Base-by-base conservation (phyloP, 2,888 invertebrate species). In the Drosophila paranaensis region DNA sequence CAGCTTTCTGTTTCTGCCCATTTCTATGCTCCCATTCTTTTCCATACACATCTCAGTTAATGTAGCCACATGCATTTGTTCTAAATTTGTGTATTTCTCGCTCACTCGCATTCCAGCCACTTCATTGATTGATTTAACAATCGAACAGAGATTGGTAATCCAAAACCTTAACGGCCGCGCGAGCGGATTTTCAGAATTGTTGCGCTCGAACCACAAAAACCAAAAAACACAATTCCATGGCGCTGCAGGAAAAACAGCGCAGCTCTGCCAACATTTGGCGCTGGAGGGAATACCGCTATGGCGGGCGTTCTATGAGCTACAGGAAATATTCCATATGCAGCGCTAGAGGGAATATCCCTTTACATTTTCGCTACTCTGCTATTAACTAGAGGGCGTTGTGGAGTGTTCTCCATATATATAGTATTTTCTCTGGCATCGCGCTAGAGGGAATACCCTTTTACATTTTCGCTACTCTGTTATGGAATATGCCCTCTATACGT, bases 81-180 rank as follows among this genome's bases (percentile, higher is more conserved):
- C 48, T 33, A 33, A 10, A n/a, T 48, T 16, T 10, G 10, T 11
- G 30, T n/a, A 10, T 6, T 9, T 10, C 48, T 33, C 48, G 30
- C 30, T 3, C 30, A n/a, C n/a, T 27, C 37, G 46, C 37, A 57
- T 57, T 45, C 16, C 35, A 4, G 25, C 33, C 40, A 60, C 46
- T 74, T 45, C 62, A 56, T 57, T 43, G 40, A 70, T 70, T 48
- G 42, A 35, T 42, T 57, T 56, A 66, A 56, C 70, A 74, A 60
- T 74, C 60, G 60, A 57, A 35, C 45, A 16, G 51, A 42, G 25
- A 20, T 45, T 50, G 37, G 57, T 56, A 50, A 73, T 45, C 61
- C 74, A 74, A 67, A 53, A 13, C 61, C 68, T 53, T 54, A 74
- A 58, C 46, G 53, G 66, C 16, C 13, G 55, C 61, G 30, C 53